Conservation (phyloP, 2,888 invertebrate genomes). For the Eupithecia dodoneata region DNA sequence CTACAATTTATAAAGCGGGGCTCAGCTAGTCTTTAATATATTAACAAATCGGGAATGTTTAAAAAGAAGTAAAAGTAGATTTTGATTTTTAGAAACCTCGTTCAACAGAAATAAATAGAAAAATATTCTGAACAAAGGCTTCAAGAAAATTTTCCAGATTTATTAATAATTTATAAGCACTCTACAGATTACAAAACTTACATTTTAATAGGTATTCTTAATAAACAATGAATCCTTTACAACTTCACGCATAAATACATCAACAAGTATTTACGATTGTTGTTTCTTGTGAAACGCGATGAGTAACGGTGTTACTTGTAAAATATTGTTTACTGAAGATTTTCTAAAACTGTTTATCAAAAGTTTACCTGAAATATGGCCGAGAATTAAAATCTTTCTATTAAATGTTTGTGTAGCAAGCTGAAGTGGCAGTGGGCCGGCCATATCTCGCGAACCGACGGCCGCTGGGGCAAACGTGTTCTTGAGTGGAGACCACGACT, state of each 20-base stretch:
- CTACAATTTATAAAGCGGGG: too few relatives aligned
- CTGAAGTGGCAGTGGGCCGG: too few relatives aligned
- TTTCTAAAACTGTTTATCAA: conserved; percentile 4
- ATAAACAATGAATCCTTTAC: conserved; percentile 22
- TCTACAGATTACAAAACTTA: conserved; percentile 16
- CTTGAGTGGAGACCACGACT: too few relatives aligned
- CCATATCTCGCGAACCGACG: too few relatives aligned
- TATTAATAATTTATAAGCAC: conserved; percentile 11
- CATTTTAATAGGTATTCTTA: conserved; percentile 16
- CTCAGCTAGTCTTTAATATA: too few relatives aligned
- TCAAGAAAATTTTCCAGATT: background rate
- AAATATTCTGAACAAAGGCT: background rate
- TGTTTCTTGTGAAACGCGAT: conserved; percentile 51
- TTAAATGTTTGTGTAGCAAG: too few relatives aligned
- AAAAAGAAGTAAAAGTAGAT: background rate
- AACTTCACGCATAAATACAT: conserved; percentile 51
- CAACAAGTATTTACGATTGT: conserved; percentile 57
- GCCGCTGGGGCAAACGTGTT: too few relatives aligned
- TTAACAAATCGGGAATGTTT: too few relatives aligned
- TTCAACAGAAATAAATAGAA: background rate
- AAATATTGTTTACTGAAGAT: background rate
- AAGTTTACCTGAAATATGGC: background rate
- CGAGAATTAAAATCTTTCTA: conserved; percentile 3
- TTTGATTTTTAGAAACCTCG: background rate
- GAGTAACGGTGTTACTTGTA: conserved; percentile 30